Evolutionary conservation across 1,140 invertebrate species (phyloP), one percentile per base, ranked within the genome.

Genomic region (Drosophila parvula): DNA sequence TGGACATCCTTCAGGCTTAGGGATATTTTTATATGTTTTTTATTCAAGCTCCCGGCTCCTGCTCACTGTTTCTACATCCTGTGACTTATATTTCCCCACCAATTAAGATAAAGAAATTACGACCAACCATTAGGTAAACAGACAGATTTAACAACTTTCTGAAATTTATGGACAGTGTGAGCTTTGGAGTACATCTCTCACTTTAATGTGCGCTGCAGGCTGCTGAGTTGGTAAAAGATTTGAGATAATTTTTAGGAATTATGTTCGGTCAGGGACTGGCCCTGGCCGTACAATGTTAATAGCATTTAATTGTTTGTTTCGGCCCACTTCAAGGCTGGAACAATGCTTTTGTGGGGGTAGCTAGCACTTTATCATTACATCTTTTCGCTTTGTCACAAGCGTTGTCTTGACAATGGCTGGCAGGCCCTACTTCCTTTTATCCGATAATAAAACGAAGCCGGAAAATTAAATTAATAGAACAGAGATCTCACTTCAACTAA

Each of bases 361-460:
- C 43, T 48, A 70, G 18, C 43, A 47, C 57, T 71, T 71, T 71
- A 47, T 59, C 59, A 59, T 40, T 53, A 34, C 28, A 59, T 71
- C n/a, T 71, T 68, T 71, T 38, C 16, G 43, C 65, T 41, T 41
- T 59, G 44, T 71, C 65, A 71, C 34, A 48, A 18, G 28, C 44
- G 68, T 50, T 50, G 69, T 41, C 67, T 16, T 48, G 67, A 43
- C 65, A 71, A 73, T 59, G 32, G 30, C 43, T 12, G 14, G 30
- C n/a, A 36, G 28, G 65, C 18, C 18, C 14, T n/a, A 10, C 36
- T 65, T 50, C 16, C 47, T 34, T 47, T 67, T 55, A 69, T 69
- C 65, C 40, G 50, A 70, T 71, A 40, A 71, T 71, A 71, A 58
- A 71, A 32, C 14, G 22, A 59, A 73, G 68, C 41, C 51, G 28